Percentiles rank a stretch among this genome's conserved stretches.
Evolutionary conservation across 2,113 vertebrate genomes (phyloP).

Genomic region (Plotosus lineatus): DNA sequence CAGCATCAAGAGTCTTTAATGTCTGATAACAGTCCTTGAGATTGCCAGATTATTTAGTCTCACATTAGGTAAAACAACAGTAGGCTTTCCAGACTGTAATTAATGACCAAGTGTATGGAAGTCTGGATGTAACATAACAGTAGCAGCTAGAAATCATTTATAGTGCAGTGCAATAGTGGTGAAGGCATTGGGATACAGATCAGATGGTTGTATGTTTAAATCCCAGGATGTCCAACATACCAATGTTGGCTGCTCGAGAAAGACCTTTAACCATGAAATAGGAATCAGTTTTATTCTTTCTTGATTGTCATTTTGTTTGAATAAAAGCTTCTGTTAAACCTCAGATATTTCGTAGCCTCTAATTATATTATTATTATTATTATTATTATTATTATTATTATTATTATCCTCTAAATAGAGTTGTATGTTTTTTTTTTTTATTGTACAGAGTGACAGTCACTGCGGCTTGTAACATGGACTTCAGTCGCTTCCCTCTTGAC

Average conservation of each 20-base stretch:
- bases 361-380: too few relatives aligned
- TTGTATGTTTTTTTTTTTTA: not conserved
- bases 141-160: not conserved
- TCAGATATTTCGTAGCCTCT: too few relatives aligned
- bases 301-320: not conserved
- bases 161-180: not conserved
- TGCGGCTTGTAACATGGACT: conserved; percentile 97
- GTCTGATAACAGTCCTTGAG: not conserved
- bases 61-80: not conserved
- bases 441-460: conserved; percentile 89
- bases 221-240: not conserved
- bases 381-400: too few relatives aligned
- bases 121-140: not conserved
- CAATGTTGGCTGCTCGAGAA: not conserved
- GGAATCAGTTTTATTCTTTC: not conserved
- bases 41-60: not conserved
- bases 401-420: not conserved
- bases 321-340: not conserved
- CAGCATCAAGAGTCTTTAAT: not conserved
- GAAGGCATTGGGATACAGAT: not conserved
- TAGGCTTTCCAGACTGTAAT: not conserved
- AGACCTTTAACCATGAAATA: not conserved
- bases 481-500: conserved; percentile 94
- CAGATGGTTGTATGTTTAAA: not conserved
- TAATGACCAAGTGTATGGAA: not conserved